Percentiles rank a stretch among this genome's conserved stretches.
These are phyloP conservation scores for Synchiropus splendidus DNA, from an alignment of 2,113 vertebrate genomes.

Conservation along the genomic window DNA sequence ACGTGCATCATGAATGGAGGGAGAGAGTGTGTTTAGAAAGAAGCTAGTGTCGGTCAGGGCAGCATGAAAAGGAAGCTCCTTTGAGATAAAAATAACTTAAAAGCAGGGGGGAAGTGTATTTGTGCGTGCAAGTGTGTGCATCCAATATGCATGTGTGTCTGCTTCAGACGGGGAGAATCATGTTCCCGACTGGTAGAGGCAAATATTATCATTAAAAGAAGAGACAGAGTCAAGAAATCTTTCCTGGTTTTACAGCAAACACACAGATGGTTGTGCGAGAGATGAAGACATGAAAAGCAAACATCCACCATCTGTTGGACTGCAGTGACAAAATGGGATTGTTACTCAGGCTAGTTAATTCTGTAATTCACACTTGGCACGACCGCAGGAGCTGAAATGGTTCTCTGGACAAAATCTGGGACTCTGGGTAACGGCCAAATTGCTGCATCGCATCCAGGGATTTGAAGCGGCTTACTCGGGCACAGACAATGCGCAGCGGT, in stretches of 20 bases:
- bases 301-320: constrained; percentile 33
- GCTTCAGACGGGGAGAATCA: constrained; percentile 9
- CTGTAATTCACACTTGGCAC: constrained; percentile 30
- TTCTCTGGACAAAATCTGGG: constrained; percentile 41
- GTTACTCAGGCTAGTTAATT: constrained; percentile 32
- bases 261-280: constrained; percentile 22
- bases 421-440: constrained; percentile 43
- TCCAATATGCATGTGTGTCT: constrained; percentile 4
- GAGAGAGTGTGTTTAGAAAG: constrained; percentile 3
- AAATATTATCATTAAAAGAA: no score
- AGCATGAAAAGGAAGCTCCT: constrained; percentile 25
- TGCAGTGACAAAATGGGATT: constrained; percentile 36
- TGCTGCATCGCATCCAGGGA: constrained; percentile 21
- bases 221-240: constrained; percentile 10
- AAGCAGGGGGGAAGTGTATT: constrained; percentile 25
- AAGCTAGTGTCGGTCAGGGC: constrained; percentile 8
- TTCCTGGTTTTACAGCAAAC: constrained; percentile 14
- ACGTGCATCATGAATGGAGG: constrained; percentile 29
- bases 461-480: constrained; percentile 49
- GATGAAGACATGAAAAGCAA: constrained; percentile 14
- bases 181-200: constrained; percentile 16
- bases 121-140: constrained; percentile 5
- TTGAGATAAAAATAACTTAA: constrained; percentile 48
- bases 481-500: constrained; percentile 48
- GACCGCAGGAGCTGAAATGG: constrained; percentile 17